Conservation (phyloP, 2,888 invertebrate genomes). For the Drosophila limbata region DNA sequence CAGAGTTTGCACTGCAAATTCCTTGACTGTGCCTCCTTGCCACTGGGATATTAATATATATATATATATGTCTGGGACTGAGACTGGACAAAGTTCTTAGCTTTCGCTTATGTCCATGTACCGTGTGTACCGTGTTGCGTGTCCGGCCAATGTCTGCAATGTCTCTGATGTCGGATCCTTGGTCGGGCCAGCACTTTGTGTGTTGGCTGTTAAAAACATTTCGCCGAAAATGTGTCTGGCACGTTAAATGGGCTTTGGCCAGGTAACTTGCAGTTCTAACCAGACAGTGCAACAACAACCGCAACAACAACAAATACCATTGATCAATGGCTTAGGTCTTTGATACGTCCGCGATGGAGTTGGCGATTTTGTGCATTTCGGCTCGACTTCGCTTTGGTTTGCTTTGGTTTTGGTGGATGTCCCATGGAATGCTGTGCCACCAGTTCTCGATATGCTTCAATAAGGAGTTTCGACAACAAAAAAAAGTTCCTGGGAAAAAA, state of each 20-base stretch:
- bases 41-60: slow-evolving; percentile 1
- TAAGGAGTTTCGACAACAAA: slow-evolving; percentile 60
- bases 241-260: slow-evolving; percentile 75
- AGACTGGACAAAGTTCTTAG: slow-evolving; percentile 51
- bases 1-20: slow-evolving; percentile 73
- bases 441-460: slow-evolving; percentile 73
- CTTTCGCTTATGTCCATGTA: slow-evolving; percentile 52
- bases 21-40: slow-evolving; percentile 33
- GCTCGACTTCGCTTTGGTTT: slow-evolving; percentile 27
- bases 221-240: slow-evolving; percentile 81
- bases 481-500: slow-evolving; percentile 79
- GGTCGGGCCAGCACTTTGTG: slow-evolving; percentile 49
- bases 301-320: slow-evolving; percentile 66
- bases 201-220: slow-evolving; percentile 72
- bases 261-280: slow-evolving; percentile 80
- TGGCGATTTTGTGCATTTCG: slow-evolving; percentile 64
- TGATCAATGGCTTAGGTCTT: slow-evolving; percentile 80
- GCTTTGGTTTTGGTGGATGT: slow-evolving; percentile 70
- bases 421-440: slow-evolving; percentile 78
- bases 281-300: slow-evolving; percentile 75
- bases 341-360: slow-evolving; percentile 73
- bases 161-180: slow-evolving; percentile 52
- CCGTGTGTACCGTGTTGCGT: slow-evolving; percentile 7
- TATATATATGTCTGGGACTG: slow-evolving; percentile 21
- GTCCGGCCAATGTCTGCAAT: slow-evolving; percentile 28